Evolutionary conservation across 2,888 invertebrate species (phyloP).

Genomic region (Syrphus vitripennis): DNA sequence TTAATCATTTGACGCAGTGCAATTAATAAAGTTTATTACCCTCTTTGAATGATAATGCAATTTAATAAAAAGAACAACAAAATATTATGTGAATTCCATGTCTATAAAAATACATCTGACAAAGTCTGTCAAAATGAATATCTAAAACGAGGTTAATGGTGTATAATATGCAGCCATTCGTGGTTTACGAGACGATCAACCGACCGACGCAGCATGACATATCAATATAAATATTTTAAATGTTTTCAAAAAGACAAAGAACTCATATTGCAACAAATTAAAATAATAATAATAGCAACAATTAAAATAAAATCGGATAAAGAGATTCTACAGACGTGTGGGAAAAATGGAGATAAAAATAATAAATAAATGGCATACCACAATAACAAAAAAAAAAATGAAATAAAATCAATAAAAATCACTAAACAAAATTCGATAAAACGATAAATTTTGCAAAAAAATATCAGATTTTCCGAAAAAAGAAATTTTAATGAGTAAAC

Average conservation of each 20-base stretch:
- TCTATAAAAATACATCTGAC: not conserved
- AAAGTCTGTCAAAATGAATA: conserved; percentile 23
- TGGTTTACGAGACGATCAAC: not conserved
- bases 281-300: not conserved
- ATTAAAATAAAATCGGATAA: conserved; percentile 44
- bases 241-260: conserved; percentile 8
- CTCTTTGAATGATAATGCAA: conserved; percentile 22
- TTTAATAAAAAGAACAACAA: conserved; percentile 3
- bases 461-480: conserved; percentile 24
- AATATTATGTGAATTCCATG: not conserved
- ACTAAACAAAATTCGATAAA: conserved; percentile 14
- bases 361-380: conserved; percentile 9
- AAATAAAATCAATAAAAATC: conserved; percentile 12
- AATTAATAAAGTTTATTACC: conserved; percentile 37
- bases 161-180: conserved; percentile 36
- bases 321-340: conserved; percentile 24
- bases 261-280: conserved; percentile 4
- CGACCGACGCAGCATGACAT: conserved; percentile 39
- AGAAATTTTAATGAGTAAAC: conserved; percentile 21
- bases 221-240: not conserved
- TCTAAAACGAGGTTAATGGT: conserved; percentile 61
- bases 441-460: conserved; percentile 18
- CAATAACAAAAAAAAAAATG: not conserved
- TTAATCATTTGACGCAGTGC: conserved; percentile 43
- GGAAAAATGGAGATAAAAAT: conserved; percentile 33